Evolutionary conservation across 1,140 invertebrate species (phyloP), one percentile per base, ranked within the genome.

Genomic region (Drosophila setifemur): DNA sequence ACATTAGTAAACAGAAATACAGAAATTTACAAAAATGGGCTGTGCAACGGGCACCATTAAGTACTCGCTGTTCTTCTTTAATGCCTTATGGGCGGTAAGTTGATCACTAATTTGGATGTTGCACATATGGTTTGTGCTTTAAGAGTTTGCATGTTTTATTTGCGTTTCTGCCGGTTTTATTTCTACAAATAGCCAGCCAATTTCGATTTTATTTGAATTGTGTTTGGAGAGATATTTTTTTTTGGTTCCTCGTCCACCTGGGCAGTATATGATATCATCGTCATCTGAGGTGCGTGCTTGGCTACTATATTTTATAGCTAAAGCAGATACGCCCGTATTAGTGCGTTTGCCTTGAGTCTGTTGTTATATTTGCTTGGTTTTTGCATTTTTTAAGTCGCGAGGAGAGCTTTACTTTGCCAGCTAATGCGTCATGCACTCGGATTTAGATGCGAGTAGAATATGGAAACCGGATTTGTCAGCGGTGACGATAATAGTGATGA

Each of bases 11-110:
- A 37, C 12, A 8, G 33, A 14, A 37, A 37, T 16, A 37, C 8
- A 23, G 21, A 35, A 50, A 14, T 9, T 11, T 29, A 40, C 12
- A n/a, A 72, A 77, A 52, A 91, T 91, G 92, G 94, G 94, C 83
- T 94, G 94, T 83, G 94, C 93, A 89, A 95, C 94, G 92, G 92
- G 93, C 89, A 94, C 94, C 90, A 92, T 96, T 64, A 96, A 96
- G 92, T 96, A 95, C 91, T 91, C 96, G 67, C 92, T 96, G 39
- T 96, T 96, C 89, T 91, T 95, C 70, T 96, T 96, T 92, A 97
- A 96, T 90, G 92, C 96, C 74, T 89, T 96, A 66, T 96, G 96
- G 91, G 95, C 95, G 91, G 95, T 96, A 91, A 96, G 94, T 94
- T 49, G 57, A 54, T 29, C 31, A 35, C 33, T 1, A 66, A 73